Percentiles rank a stretch among this genome's conserved stretches.
Conservation (phyloP, 2,888 invertebrate genomes). For the Thysanoteuthis rhombus region DNA sequence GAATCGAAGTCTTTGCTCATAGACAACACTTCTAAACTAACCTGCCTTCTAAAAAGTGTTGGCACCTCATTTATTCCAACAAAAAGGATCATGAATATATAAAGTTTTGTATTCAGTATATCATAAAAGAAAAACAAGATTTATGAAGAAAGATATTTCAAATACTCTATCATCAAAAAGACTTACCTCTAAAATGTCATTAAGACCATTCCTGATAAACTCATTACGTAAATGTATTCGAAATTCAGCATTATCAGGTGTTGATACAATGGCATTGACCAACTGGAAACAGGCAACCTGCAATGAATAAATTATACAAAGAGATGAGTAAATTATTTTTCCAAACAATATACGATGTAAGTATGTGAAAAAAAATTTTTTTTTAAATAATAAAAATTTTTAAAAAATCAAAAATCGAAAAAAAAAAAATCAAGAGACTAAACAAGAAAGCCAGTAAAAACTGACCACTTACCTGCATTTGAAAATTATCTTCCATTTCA, state of each 20-base stretch:
- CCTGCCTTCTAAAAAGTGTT: too few species aligned
- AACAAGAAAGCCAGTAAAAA: background rate
- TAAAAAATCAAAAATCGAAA: too few species aligned
- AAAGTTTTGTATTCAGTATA: too few species aligned
- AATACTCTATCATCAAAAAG: background rate
- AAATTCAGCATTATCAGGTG: conserved; percentile 91
- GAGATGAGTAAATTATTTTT: background rate
- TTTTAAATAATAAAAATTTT: too few species aligned
- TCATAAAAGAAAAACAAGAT: too few species aligned
- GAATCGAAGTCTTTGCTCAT: too few species aligned
- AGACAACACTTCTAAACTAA: too few species aligned
- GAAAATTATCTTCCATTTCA: conserved; percentile 67
- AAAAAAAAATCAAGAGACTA: too few species aligned
- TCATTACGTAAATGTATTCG: conserved; percentile 92
- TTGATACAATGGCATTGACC: conserved; percentile 87
- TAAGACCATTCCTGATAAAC: conserved; percentile 92
- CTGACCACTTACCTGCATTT: conserved; percentile 56
- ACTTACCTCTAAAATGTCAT: conserved; percentile 78
- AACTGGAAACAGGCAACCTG: conserved; percentile 90
- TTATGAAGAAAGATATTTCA: too few species aligned
- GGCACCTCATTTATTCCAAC: too few species aligned
- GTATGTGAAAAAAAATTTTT: too few species aligned
- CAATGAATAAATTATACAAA: conserved; percentile 48
- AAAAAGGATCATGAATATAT: too few species aligned
- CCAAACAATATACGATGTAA: background rate